These are phyloP conservation scores for Luehdorfia chinensis DNA, from an alignment of 1,140 invertebrate genomes.

Conservation along the genomic window DNA sequence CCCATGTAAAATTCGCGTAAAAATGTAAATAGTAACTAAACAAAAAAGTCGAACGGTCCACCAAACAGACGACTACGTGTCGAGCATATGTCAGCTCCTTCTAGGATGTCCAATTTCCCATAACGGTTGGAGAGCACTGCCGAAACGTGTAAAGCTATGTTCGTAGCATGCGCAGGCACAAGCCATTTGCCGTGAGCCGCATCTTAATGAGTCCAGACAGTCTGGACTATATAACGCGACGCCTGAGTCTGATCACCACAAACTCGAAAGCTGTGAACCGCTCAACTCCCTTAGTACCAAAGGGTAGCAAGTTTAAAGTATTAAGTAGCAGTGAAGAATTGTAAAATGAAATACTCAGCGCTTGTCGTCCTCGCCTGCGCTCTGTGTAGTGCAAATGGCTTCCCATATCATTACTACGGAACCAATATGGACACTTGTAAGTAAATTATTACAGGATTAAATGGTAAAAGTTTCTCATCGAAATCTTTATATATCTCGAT, in stretches of 20 bases:
- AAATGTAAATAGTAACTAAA: constrained; percentile 32
- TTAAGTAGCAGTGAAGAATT: constrained; percentile 23
- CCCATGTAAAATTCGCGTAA: constrained; percentile 19
- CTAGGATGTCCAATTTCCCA: constrained; percentile 52
- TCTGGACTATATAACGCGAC: constrained; percentile 58
- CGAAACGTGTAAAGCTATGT: constrained; percentile 55
- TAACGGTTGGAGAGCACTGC: constrained; percentile 59
- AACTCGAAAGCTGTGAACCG: constrained; percentile 35
- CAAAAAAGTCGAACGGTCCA: constrained; percentile 36
- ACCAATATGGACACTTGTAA: constrained; percentile 56
- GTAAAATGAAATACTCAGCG: constrained; percentile 35
- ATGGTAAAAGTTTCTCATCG: too few species aligned
- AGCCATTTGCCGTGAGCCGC: constrained; percentile 37
- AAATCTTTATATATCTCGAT: too few species aligned
- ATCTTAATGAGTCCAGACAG: constrained; percentile 57
- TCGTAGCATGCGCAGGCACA: constrained; percentile 40
- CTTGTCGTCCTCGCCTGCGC: constrained; percentile 42
- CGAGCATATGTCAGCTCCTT: constrained; percentile 33
- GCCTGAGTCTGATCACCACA: constrained; percentile 35
- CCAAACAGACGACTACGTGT: constrained; percentile 40
- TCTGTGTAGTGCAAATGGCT: constrained; percentile 41
- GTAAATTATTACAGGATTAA: too few species aligned
- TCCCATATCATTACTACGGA: constrained; percentile 57
- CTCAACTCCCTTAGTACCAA: constrained; percentile 43
- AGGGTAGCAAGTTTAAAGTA: too few species aligned